Conservation (phyloP, 2,888 invertebrate species). For the Blera fallax region DNA sequence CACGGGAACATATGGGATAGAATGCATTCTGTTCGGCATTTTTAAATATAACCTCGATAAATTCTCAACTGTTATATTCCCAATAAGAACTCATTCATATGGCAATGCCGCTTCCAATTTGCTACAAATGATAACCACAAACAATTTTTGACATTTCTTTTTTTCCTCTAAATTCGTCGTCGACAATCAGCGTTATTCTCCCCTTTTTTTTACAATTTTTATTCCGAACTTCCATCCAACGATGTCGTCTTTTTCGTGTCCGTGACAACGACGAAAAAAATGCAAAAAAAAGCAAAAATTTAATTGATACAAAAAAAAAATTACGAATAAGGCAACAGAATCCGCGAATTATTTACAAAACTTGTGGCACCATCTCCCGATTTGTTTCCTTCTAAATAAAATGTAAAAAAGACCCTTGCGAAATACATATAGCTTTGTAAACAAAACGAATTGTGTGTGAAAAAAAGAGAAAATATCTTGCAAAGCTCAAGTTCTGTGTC, state of each 20-base stretch:
- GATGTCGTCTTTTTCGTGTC: conserved; percentile 72
- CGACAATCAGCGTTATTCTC: conserved; percentile 21
- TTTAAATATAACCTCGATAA: no score
- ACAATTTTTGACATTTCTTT: conserved; percentile 46
- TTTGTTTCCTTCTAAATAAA: conserved; percentile 27
- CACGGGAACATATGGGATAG: no score
- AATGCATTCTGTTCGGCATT: neutral
- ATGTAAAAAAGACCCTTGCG: conserved; percentile 35
- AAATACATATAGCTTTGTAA: conserved; percentile 49
- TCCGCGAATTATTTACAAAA: conserved; percentile 39
- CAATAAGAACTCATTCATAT: neutral
- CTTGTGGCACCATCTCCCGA: conserved; percentile 24
- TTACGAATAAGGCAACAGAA: conserved; percentile 37
- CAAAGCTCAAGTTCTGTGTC: conserved; percentile 66
- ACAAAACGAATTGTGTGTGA: conserved; percentile 60
- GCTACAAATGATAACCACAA: conserved; percentile 1
- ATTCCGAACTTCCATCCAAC: conserved; percentile 69
- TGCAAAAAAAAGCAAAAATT: conserved; percentile 35
- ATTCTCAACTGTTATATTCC: conserved; percentile 41
- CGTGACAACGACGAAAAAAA: conserved; percentile 67
- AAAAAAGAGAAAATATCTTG: conserved; percentile 57
- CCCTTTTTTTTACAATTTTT: conserved; percentile 44
- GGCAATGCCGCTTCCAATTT: conserved; percentile 33
- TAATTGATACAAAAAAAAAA: conserved; percentile 37
- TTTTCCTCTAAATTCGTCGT: neutral